phyloP scores from a whole-genome alignment of 2,888 invertebrate genomes.

The Blera fallax region DNA sequence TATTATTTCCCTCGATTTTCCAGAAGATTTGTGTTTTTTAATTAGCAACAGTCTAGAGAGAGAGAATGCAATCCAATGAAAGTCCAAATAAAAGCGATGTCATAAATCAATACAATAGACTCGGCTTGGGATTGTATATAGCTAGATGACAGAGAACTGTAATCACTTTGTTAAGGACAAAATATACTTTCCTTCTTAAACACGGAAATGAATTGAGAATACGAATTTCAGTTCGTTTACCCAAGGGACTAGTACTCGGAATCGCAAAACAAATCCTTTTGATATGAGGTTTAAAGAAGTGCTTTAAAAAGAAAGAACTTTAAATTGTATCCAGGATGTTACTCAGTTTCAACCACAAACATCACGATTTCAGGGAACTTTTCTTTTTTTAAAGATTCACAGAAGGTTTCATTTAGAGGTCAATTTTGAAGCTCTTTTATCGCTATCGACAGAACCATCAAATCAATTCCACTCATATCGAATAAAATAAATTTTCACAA shows the following conservation, averaged over 20 bases:
- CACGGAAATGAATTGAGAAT: background rate
- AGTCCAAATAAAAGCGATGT: conserved; percentile 23
- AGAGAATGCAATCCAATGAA: conserved; percentile 25
- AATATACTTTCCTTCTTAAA: background rate
- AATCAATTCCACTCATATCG: background rate
- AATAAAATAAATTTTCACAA: background rate
- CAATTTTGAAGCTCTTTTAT: background rate
- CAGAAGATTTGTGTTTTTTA: conserved; percentile 70
- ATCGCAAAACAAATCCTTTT: too few species aligned
- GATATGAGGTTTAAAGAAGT: too few species aligned
- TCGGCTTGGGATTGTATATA: background rate
- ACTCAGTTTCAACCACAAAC: too few species aligned
- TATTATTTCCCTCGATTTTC: conserved; percentile 43
- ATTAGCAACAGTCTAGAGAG: conserved; percentile 51
- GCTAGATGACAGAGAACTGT: too few species aligned
- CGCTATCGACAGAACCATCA: background rate
- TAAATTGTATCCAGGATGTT: too few species aligned
- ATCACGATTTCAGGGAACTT: too few species aligned
- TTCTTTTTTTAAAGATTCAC: too few species aligned
- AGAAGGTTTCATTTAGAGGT: too few species aligned
- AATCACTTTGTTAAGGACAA: too few species aligned
- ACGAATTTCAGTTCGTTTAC: too few species aligned
- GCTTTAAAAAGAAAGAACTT: too few species aligned
- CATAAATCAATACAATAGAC: conserved; percentile 29
- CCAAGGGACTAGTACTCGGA: too few species aligned